Evolutionary conservation across 2,888 invertebrate species (phyloP).

Genomic region (Phasia obesa): DNA sequence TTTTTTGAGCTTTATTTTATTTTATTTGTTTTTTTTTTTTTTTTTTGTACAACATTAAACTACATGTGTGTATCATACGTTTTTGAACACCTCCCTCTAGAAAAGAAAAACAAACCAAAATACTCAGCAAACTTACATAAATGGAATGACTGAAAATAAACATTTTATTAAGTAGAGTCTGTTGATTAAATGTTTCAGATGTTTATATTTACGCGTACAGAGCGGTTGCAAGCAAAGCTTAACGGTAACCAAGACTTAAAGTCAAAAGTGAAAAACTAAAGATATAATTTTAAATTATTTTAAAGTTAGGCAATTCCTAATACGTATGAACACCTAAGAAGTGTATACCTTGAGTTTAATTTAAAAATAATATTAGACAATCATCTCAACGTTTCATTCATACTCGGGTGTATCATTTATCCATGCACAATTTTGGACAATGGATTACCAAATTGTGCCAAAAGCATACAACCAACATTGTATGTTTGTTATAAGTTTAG

Average conservation of each 20-base stretch:
- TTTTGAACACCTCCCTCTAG: conserved; percentile 49
- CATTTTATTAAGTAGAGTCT: conserved; percentile 75
- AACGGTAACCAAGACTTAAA: conserved; percentile 13
- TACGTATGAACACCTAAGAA: conserved; percentile 5
- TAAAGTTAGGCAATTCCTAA: conserved; percentile 17
- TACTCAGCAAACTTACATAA: conserved; percentile 17
- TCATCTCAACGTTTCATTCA: not conserved
- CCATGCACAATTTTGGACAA: conserved; percentile 72
- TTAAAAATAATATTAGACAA: not conserved
- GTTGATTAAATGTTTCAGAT: conserved; percentile 75
- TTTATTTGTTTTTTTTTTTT: conserved; percentile 8
- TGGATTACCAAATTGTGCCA: conserved; percentile 73
- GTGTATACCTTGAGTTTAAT: conserved; percentile 4
- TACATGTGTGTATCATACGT: not conserved
- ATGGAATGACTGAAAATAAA: conserved; percentile 44
- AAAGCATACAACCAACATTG: conserved; percentile 35
- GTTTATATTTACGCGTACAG: conserved; percentile 74
- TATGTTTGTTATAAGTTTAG: conserved; percentile 60
- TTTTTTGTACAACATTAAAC: not conserved
- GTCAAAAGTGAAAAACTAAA: not conserved
- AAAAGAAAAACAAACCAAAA: conserved; percentile 28
- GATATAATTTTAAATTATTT: conserved; percentile 11
- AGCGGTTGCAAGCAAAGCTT: conserved; percentile 64
- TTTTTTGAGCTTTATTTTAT: not conserved
- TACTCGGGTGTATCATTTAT: conserved; percentile 6